Conservation (phyloP, 2,113 vertebrate species). For the Addax nasomaculatus region DNA sequence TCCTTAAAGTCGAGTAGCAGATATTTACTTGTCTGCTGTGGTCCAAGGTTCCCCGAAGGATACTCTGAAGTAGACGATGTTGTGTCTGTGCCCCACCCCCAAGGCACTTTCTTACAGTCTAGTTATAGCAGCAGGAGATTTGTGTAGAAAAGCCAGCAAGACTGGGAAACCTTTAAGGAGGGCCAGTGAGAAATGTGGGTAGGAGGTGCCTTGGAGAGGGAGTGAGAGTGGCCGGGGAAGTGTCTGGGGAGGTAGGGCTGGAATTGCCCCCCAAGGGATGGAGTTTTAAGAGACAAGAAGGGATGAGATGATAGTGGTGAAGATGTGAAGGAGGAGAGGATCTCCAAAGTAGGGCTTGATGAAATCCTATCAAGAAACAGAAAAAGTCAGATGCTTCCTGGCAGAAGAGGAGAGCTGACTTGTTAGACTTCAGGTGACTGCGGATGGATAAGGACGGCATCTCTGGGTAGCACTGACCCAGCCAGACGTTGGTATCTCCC, state of each 20-base stretch:
- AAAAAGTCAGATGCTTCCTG: not conserved
- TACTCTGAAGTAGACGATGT: not conserved
- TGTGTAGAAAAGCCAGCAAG: not conserved
- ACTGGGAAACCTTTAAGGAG: not conserved
- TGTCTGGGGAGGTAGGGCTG: not conserved
- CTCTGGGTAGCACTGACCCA: not conserved
- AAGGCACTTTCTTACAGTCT: not conserved
- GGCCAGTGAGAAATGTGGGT: not conserved
- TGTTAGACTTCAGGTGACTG: not conserved
- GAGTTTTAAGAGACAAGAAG: not conserved
- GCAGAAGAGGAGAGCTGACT: not conserved
- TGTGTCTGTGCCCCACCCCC: not conserved
- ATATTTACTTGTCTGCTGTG: slow-evolving; percentile 9
- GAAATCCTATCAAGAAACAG: not conserved
- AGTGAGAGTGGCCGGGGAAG: not conserved
- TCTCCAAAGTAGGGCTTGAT: not conserved
- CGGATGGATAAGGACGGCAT: not conserved
- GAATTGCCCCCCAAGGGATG: not conserved
- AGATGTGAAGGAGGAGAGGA: not conserved
- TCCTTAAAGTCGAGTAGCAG: not conserved
- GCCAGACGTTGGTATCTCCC: not conserved
- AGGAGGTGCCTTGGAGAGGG: not conserved
- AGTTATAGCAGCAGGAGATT: not conserved
- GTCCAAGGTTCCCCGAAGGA: not conserved
- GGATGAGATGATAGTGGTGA: not conserved